Evolutionary conservation across 2,113 vertebrate species (phyloP).

Genomic region (Amphiprion percula): DNA sequence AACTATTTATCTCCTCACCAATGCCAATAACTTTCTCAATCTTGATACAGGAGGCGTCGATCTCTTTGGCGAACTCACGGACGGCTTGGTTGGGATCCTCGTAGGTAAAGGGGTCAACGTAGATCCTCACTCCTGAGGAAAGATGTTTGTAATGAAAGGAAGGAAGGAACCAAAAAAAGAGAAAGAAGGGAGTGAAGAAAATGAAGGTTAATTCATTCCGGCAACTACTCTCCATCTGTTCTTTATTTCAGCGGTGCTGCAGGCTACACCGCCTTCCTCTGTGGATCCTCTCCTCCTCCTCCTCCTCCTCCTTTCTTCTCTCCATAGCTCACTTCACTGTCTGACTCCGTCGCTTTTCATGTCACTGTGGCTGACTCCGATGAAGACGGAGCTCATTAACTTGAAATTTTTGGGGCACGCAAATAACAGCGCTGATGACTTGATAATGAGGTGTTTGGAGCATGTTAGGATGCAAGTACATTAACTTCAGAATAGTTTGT

Average conservation of each 20-base stretch:
- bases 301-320: conserved; percentile 31
- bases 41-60: conserved; percentile 98
- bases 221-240: conserved; percentile 72
- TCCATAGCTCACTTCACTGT: conserved; percentile 47
- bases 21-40: conserved; percentile 99
- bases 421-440: conserved; percentile 71
- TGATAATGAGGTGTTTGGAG: conserved; percentile 75
- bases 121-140: conserved; percentile 93
- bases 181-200: conserved; percentile 24
- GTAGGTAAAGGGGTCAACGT: conserved; percentile 98
- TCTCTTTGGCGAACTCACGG: conserved; percentile 98
- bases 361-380: conserved; percentile 49
- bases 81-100: conserved; percentile 99
- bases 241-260: conserved; percentile 74
- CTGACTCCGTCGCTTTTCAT: conserved; percentile 55
- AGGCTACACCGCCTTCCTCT: conserved; percentile 63
- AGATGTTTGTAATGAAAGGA: conserved; percentile 22
- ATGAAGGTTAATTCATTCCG: conserved; percentile 69
- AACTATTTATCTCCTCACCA: conserved; percentile 82
- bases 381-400: conserved; percentile 72
- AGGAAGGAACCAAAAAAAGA: conserved; percentile 24
- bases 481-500: conserved; percentile 63
- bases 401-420: conserved; percentile 54
- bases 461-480: conserved; percentile 51
- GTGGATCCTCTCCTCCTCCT: conserved; percentile 46